Conservation (phyloP, 2,113 vertebrate species). For the Phaetusa simplex region DNA sequence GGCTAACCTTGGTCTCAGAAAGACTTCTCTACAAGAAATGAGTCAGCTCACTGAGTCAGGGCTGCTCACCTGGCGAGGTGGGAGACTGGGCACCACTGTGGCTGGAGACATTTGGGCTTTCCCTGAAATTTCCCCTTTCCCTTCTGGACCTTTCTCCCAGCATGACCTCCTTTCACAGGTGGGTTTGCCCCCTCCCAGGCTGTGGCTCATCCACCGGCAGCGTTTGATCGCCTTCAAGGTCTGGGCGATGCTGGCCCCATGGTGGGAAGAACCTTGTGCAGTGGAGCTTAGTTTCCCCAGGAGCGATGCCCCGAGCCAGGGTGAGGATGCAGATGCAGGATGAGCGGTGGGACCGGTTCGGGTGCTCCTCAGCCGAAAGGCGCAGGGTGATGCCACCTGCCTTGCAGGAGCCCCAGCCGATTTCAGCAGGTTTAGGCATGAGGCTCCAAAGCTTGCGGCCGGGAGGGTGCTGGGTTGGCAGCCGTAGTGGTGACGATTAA, state of each 20-base stretch:
- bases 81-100: background rate
- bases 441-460: background rate
- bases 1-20: no score
- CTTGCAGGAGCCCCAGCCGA: background rate
- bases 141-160: background rate
- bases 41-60: no score
- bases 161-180: accelerated
- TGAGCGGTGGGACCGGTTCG: accelerated
- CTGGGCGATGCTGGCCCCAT: accelerated
- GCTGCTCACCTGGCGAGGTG: no score
- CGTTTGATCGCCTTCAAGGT: background rate
- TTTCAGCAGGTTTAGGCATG: background rate
- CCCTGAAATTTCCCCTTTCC: background rate
- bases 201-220: background rate
- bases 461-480: background rate
- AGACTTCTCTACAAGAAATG: no score
- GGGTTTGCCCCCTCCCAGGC: background rate
- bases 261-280: background rate
- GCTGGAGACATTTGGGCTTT: background rate
- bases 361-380: background rate
- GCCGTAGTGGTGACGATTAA: background rate
- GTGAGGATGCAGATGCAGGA: background rate
- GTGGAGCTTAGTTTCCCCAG: background rate
- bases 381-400: background rate
- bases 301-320: background rate